A percentile compares a stretch with the other conserved stretches of the same genome.
phyloP scores from a whole-genome alignment of 1,140 invertebrate species.

The Tribolium madens region DNA sequence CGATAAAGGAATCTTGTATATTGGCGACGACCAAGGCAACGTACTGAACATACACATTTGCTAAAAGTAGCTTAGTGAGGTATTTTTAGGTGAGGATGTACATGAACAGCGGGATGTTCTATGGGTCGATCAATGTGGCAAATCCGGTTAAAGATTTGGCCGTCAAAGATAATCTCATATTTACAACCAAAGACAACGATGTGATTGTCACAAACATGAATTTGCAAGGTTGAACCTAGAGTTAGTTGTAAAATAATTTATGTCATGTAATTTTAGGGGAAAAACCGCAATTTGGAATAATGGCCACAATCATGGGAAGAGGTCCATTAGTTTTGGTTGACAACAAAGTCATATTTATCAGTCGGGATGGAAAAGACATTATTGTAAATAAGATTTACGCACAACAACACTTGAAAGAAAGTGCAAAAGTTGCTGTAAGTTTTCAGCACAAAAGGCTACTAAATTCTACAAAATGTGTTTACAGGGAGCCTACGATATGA shows the following conservation, averaged over 20 bases:
- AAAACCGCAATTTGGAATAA: constrained; percentile 61
- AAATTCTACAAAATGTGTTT: constrained; percentile 47
- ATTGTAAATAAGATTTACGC: constrained; percentile 60
- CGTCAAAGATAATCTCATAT: constrained; percentile 64
- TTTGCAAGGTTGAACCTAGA: constrained; percentile 62
- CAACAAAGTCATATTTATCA: constrained; percentile 62
- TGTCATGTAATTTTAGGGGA: constrained; percentile 61
- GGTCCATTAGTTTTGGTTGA: constrained; percentile 62
- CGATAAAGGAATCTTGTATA: constrained; percentile 62
- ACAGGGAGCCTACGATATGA: constrained; percentile 65
- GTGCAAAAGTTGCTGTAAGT: constrained; percentile 62
- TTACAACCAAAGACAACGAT: constrained; percentile 66
- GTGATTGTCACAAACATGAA: constrained; percentile 65
- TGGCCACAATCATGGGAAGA: constrained; percentile 62
- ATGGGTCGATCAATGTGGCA: constrained; percentile 60
- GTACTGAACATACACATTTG: constrained; percentile 63
- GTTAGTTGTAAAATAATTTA: too few species aligned
- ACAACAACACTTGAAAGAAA: constrained; percentile 58
- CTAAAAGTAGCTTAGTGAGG: constrained; percentile 26
- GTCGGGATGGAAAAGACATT: constrained; percentile 63
- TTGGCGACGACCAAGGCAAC: constrained; percentile 66
- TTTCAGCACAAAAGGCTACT: neutral
- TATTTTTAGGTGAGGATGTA: constrained; percentile 64
- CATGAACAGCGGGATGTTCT: constrained; percentile 61
- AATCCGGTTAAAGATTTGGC: constrained; percentile 67